A percentile compares a stretch with the other conserved stretches of the same genome.
phyloP scores from a whole-genome alignment of 2,113 vertebrate species.

The Trichechus manatus region DNA sequence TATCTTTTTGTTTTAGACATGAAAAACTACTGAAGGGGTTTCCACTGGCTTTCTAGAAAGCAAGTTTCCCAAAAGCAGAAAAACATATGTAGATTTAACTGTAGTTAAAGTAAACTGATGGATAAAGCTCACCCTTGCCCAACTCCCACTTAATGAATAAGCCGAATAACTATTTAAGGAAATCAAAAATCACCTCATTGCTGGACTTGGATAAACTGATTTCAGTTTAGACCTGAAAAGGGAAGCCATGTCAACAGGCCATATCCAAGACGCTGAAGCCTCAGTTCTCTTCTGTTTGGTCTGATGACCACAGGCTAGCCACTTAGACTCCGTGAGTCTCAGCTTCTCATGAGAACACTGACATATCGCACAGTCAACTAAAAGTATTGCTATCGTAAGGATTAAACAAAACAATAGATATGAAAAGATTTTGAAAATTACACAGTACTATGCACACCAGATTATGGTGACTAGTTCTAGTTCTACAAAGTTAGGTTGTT shows the following conservation, averaged over 20 bases:
- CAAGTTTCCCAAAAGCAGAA: not conserved
- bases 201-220: not conserved
- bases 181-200: not conserved
- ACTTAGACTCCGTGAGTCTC: not conserved
- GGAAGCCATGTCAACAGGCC: not conserved
- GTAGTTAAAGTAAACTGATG: not conserved
- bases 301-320: too few species aligned
- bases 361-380: not conserved
- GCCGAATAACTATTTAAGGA: not conserved
- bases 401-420: constrained; percentile 8
- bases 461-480: not conserved
- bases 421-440: not conserved
- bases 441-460: not conserved
- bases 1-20: too few species aligned
- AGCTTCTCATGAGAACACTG: not conserved
- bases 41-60: not conserved
- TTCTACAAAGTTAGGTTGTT: not conserved
- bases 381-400: not conserved
- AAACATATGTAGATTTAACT: not conserved
- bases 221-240: not conserved
- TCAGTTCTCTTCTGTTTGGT: not conserved
- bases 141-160: not conserved
- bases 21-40: not conserved
- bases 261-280: accelerated
- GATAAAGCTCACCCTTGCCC: not conserved